Base-by-base conservation (phyloP, 2,113 vertebrate genomes). In the Eubucco bourcierii region DNA sequence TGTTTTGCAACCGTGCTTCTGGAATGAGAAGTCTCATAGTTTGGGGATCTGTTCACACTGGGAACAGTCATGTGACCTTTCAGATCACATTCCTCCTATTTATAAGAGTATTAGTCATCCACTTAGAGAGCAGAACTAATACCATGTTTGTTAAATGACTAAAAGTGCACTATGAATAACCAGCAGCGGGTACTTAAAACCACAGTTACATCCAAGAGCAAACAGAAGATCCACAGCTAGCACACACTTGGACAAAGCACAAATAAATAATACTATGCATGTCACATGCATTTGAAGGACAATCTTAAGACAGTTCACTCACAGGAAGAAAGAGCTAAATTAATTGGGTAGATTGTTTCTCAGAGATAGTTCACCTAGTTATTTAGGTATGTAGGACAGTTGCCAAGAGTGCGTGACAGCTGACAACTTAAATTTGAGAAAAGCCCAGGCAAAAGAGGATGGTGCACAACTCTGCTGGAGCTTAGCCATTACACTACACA, bases 81-180 rank as follows among this genome's bases (percentile, higher is more conserved):
- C 89, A 96, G 93, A 94, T 94, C 89, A 78, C 95, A 92, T 94
- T 92, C 90, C 76, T 94, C 93, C 95, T 96, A 95, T 96, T 96
- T 96, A 94, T 96, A 93, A 91, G 77, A 88, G 93, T 67, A 68
- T 96, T 96, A 95, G 90, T 94, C 95, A 96, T 81, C 94, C 91
- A 91, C 89, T 94, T 91, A 90, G 87, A 85, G 79, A 93, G 91
- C 87, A 96, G 90, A 94, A 95, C 85, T 83, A 92, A 95, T 68
- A 93, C 90, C 90, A 78, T 94, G 89, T 94, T 96, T 94, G 95
- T 89, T 94, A 93, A 93, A 90, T 95, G 93, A 96, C 94, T 96
- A 94, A 85, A 95, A 63, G 84, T 17, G 33, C 2, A 4, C 93
- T 94, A 92, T 93, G 93, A 96, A 95, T 96, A 96, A 95, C 90